A percentile compares a stretch with the other conserved stretches of the same genome.
phyloP scores from a whole-genome alignment of 1,140 invertebrate genomes.

The Thalassaphorura encarpata region DNA sequence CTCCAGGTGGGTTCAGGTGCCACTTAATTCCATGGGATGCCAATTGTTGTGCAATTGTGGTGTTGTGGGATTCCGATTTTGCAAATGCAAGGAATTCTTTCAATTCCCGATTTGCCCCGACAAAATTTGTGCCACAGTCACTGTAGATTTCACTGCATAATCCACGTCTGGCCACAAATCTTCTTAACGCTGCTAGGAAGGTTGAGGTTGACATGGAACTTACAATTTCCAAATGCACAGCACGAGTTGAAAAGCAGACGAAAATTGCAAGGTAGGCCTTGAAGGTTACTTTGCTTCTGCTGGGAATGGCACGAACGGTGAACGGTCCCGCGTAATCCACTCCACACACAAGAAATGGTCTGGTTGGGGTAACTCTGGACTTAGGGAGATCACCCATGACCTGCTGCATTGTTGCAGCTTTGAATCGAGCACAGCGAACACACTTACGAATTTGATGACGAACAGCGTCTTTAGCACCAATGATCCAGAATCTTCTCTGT shows the following conservation, averaged over 20 bases:
- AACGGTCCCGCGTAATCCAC: constrained; percentile 36
- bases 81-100: background rate
- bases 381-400: constrained; percentile 36
- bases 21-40: constrained; percentile 21
- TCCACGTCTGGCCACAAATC: constrained; percentile 32
- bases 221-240: constrained; percentile 37
- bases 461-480: background rate
- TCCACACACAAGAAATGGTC: constrained; percentile 33
- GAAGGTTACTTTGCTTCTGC: constrained; percentile 14
- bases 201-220: constrained; percentile 32
- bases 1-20: constrained; percentile 34
- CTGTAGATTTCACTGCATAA: background rate
- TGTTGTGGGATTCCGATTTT: background rate
- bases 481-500: background rate
- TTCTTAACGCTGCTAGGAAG: constrained; percentile 34
- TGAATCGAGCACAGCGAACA: constrained; percentile 17
- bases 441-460: background rate
- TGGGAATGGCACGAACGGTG: constrained; percentile 16
- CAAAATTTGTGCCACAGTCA: background rate
- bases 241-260: constrained; percentile 35
- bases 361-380: constrained; percentile 25
- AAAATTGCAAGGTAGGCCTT: constrained; percentile 37
- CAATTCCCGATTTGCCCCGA: background rate
- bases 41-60: no score
- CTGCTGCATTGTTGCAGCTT: constrained; percentile 28